Percentiles rank a stretch among this genome's conserved stretches.
phyloP scores from a whole-genome alignment of 2,797 vertebrate species.

The Poecilia wingei region DNA sequence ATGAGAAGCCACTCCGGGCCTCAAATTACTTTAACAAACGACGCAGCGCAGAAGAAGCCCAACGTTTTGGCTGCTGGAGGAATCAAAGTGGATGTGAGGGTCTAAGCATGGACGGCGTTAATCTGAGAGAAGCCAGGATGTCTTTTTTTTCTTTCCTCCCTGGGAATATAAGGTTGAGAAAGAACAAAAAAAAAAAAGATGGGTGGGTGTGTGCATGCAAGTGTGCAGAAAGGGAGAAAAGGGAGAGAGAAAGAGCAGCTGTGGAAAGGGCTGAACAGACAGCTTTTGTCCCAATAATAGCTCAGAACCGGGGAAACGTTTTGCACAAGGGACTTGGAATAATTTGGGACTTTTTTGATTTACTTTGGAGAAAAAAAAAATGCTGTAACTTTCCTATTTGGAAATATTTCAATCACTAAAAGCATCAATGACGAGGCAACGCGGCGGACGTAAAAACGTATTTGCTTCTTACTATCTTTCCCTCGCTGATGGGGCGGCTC shows the following conservation, averaged over 20 bases:
- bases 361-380: constrained; percentile 32
- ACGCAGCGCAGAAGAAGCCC: constrained; percentile 13
- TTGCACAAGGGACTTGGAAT: constrained; percentile 48
- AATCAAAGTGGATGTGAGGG: constrained; percentile 26
- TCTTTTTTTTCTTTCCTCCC: constrained; percentile 30
- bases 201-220: constrained; percentile 63
- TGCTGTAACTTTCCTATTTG: constrained; percentile 31
- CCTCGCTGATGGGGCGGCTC: constrained; percentile 20
- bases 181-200: constrained; percentile 62
- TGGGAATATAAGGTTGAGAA: constrained; percentile 65
- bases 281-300: constrained; percentile 78
- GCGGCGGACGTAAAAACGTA: constrained; percentile 33
- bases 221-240: constrained; percentile 49
- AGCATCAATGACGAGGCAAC: constrained; percentile 14
- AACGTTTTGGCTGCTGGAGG: constrained; percentile 16
- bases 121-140: constrained; percentile 53
- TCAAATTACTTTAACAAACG: constrained; percentile 51
- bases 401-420: constrained; percentile 31
- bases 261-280: constrained; percentile 79
- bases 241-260: constrained; percentile 66
- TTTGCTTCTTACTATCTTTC: constrained; percentile 23
- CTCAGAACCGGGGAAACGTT: constrained; percentile 63
- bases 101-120: constrained; percentile 27
- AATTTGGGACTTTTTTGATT: constrained; percentile 47
- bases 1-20: constrained; percentile 39